These are phyloP conservation scores for Peromyscus melanophrys DNA, from an alignment of 2,797 vertebrate species.

Conservation along the genomic window DNA sequence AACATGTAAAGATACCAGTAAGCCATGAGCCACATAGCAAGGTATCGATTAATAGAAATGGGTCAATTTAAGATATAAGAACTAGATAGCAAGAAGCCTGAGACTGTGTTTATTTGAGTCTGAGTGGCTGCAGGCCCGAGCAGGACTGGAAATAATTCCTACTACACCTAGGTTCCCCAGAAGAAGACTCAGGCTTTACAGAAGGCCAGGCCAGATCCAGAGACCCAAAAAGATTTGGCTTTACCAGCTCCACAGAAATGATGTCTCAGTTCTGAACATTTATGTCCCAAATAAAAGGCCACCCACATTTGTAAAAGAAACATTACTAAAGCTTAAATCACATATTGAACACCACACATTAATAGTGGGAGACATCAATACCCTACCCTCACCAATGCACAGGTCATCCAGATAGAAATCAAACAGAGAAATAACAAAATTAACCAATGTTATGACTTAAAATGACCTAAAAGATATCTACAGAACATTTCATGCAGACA, in stretches of 20 bases:
- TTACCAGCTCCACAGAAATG: neutral
- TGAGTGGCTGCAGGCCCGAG: too few relatives aligned
- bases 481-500: neutral
- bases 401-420: neutral
- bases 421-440: neutral
- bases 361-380: neutral
- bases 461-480: neutral
- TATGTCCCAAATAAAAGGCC: neutral
- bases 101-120: too few relatives aligned
- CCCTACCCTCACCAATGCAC: neutral
- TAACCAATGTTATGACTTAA: neutral
- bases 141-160: too few relatives aligned
- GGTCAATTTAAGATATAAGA: too few relatives aligned
- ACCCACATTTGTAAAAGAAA: neutral
- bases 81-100: too few relatives aligned
- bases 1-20: too few relatives aligned
- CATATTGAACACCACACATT: neutral
- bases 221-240: neutral
- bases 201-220: neutral
- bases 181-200: neutral
- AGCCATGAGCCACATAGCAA: too few relatives aligned
- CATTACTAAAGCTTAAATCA: neutral
- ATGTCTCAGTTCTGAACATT: neutral
- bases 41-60: too few relatives aligned
- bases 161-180: too few relatives aligned